Evolutionary conservation across 2,797 vertebrate genomes (phyloP), one percentile per base, ranked within the genome.

Genomic region (Cryptoblepharus egeriae): DNA sequence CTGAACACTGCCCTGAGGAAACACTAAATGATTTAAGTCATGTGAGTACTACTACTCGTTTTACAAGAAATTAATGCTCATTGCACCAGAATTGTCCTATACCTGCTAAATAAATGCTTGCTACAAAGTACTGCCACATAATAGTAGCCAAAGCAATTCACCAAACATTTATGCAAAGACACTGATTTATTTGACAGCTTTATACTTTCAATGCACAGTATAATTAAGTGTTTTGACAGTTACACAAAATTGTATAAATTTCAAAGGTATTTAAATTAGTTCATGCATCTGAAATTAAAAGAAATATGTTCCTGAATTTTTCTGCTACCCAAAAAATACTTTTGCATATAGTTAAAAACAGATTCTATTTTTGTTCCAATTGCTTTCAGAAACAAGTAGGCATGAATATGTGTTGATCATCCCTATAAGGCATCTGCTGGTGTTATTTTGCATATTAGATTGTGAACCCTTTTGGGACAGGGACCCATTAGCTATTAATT

Each of bases 191-290:
- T 96, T 97, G 96, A 96, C 96, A 97, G 95, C 91, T 96, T 96
- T 96, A 96, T 95, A 96, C 96, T 94, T 96, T 94, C 95, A 87
- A 95, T 95, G 94, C 93, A 95, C 93, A 94, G 95, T 95, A 95
- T 95, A 96, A 96, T 96, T 96, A 96, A 96, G 96, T 96, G 95
- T 96, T 96, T 96, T 96, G 96, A 97, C 96, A 96, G 91, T 85
- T 90, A 96, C 96, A 95, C 94, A 95, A 96, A 96, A 96, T 90
- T 96, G 95, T 96, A 93, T 96, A 96, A 96, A 95, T 95, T 94
- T 96, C 88, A 94, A 96, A 94, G 93, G 91, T 92, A 79, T 95
- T 96, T 95, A 93, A 94, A 79, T 74, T n/a, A 92, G 70, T 86
- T 93, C 90, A 90, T 92, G 92, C 83, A 91, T 90, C 92, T 91